Conservation (phyloP, 53 echinoderm and acorn worm genomes). For the Luidia sarsii region DNA sequence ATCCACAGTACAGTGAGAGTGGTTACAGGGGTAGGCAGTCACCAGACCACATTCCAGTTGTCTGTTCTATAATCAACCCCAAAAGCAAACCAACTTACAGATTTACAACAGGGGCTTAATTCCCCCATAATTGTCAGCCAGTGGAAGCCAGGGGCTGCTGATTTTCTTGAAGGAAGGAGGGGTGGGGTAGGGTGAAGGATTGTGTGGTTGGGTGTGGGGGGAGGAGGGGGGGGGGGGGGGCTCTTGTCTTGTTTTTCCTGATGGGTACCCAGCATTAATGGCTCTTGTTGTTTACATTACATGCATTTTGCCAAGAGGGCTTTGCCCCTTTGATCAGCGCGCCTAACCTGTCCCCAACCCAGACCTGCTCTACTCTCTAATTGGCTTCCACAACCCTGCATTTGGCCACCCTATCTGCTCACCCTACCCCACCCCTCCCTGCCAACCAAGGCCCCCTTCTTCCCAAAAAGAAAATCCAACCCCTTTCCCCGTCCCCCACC, state of each 20-base stretch:
- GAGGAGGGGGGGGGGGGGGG: not conserved
- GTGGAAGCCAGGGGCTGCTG: too few species aligned
- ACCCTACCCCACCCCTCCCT: not conserved
- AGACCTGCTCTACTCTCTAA: constrained; percentile 26
- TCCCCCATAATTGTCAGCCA: not conserved
- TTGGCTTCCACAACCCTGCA: constrained; percentile 44
- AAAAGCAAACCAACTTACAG: constrained; percentile 39
- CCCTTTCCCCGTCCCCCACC: not conserved
- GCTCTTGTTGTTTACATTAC: constrained; percentile 41
- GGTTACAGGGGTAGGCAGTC: not conserved
- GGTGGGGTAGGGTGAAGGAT: not conserved
- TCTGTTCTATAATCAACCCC: constrained; percentile 44
- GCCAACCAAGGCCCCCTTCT: constrained; percentile 8
- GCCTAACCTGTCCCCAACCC: constrained; percentile 16
- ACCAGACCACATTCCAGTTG: constrained; percentile 29
- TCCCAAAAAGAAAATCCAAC: not conserved
- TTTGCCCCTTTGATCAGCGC: too few species aligned
- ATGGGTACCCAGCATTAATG: constrained; percentile 30
- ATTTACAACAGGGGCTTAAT: constrained; percentile 48
- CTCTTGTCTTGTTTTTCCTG: constrained; percentile 10
- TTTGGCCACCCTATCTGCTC: constrained; percentile 20
- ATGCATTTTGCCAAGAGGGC: constrained; percentile 44
- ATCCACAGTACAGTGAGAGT: too few species aligned
- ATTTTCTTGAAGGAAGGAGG: not conserved
- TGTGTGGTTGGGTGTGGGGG: not conserved